A percentile compares a stretch with the other conserved stretches of the same genome.
Evolutionary conservation across 1,140 invertebrate species (phyloP).

Genomic region (Cydia amplana): DNA sequence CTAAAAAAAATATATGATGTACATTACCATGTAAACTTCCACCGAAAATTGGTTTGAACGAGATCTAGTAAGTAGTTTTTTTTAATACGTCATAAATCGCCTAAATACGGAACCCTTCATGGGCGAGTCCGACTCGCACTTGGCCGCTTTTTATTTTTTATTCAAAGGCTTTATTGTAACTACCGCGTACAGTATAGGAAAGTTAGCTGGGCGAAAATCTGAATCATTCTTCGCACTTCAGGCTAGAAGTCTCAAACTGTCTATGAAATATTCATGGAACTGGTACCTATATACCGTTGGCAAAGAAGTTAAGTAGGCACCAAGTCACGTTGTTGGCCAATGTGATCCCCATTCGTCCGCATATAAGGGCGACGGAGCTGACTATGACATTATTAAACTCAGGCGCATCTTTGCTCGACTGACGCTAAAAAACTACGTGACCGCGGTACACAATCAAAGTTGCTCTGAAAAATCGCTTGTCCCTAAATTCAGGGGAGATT

Average conservation of each 20-base stretch:
- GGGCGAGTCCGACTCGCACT: no score
- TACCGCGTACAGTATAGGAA: constrained; percentile 35
- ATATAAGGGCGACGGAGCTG: constrained; percentile 43
- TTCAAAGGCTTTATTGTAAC: constrained; percentile 46
- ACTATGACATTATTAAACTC: constrained; percentile 72
- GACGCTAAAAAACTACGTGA: constrained; percentile 74
- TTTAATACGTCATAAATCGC: no score
- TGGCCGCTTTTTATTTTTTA: no score
- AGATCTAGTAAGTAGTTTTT: no score
- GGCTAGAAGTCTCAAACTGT: not conserved
- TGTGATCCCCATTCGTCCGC: constrained; percentile 36
- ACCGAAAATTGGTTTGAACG: no score
- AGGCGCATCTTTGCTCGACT: constrained; percentile 64
- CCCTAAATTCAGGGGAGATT: constrained; percentile 54
- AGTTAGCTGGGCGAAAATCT: constrained; percentile 44
- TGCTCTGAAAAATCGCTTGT: constrained; percentile 58
- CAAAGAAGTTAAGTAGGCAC: constrained; percentile 28
- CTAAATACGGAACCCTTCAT: no score
- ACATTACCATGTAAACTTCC: no score
- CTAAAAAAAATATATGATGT: no score
- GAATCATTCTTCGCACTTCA: constrained; percentile 34
- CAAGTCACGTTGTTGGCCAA: constrained; percentile 46
- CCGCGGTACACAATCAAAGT: constrained; percentile 61
- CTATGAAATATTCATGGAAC: constrained; percentile 25
- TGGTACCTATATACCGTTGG: constrained; percentile 7